phyloP scores from a whole-genome alignment of 2,797 vertebrate species.

The Prionace glauca region DNA sequence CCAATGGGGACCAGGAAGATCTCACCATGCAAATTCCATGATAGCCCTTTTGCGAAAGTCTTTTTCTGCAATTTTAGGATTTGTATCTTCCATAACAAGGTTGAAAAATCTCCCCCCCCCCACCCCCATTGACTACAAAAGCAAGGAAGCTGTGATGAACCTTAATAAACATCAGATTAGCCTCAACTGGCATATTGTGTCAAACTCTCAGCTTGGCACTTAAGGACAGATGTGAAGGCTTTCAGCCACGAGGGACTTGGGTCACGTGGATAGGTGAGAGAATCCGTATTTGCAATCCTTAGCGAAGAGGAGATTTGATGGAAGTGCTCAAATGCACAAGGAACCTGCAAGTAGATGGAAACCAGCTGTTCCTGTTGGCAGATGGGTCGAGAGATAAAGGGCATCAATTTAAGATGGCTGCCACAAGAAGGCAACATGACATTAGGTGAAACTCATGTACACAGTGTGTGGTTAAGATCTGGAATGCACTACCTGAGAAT shows the following conservation, averaged over 20 bases:
- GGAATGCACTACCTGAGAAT: background rate
- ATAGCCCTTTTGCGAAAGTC: too few relatives aligned
- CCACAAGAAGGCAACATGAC: background rate
- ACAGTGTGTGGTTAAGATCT: background rate
- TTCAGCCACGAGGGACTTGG: background rate
- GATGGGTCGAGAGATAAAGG: background rate
- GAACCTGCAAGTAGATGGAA: background rate
- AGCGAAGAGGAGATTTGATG: background rate
- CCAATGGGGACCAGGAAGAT: too few relatives aligned
- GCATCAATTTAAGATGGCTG: background rate
- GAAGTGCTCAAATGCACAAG: background rate
- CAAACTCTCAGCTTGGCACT: background rate
- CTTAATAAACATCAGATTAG: background rate
- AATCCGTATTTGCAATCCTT: too few relatives aligned
- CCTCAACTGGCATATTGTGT: background rate
- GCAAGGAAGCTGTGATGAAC: background rate
- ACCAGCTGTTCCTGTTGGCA: background rate
- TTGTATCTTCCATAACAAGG: too few relatives aligned
- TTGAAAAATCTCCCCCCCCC: too few relatives aligned
- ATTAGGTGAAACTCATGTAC: background rate
- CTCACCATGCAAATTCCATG: too few relatives aligned
- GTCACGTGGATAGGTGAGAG: background rate
- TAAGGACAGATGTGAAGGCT: background rate
- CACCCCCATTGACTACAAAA: background rate
- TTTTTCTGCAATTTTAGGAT: too few relatives aligned